phyloP scores from a whole-genome alignment of 2,113 vertebrate genomes.

The Eulemur rufifrons region DNA sequence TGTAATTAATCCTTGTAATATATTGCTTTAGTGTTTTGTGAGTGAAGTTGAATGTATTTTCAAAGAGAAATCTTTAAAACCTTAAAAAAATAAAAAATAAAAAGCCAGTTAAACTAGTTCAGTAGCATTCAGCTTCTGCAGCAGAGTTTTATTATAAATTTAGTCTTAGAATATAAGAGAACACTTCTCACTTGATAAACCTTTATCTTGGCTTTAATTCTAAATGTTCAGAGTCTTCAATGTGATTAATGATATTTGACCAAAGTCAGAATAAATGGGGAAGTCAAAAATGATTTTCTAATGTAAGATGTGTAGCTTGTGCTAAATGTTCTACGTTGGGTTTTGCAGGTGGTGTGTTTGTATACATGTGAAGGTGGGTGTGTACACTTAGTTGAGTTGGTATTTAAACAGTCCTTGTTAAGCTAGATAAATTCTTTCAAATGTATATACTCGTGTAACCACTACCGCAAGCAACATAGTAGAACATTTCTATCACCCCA shows the following conservation, averaged over 20 bases:
- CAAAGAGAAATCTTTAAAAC: too few relatives aligned
- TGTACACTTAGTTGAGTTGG: background rate
- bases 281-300: background rate
- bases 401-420: background rate
- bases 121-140: background rate
- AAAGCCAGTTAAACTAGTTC: background rate
- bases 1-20: too few relatives aligned
- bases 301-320: background rate
- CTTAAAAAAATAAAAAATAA: background rate
- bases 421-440: background rate
- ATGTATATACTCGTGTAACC: background rate
- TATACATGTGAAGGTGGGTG: background rate
- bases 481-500: background rate
- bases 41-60: too few relatives aligned
- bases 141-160: slow-evolving; percentile 3
- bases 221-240: slow-evolving; percentile 15
- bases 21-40: too few relatives aligned
- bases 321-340: background rate
- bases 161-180: background rate
- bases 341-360: background rate
- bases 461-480: background rate
- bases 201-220: slow-evolving; percentile 30
- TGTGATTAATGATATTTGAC: slow-evolving; percentile 32
- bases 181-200: slow-evolving; percentile 28
- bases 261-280: slow-evolving; percentile 16